phyloP scores from a whole-genome alignment of 2,797 vertebrate genomes.

The Podarcis siculus region DNA sequence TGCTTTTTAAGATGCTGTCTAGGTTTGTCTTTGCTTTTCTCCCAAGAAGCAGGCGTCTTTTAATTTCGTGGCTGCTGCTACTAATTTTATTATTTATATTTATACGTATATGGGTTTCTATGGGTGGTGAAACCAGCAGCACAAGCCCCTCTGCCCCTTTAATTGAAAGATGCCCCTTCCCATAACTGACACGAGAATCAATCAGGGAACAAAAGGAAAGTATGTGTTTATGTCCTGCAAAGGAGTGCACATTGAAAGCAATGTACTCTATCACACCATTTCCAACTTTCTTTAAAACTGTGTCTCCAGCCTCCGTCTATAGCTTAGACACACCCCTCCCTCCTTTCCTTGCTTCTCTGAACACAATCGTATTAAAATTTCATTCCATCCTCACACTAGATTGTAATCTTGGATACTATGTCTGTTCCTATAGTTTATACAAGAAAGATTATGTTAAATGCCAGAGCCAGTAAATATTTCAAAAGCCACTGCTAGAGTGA shows the following conservation, averaged over 20 bases:
- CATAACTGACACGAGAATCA: too few species aligned
- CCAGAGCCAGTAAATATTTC: conserved; percentile 73
- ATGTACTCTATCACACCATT: not conserved
- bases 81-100: too few species aligned
- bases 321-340: not conserved
- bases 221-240: not conserved
- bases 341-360: conserved; percentile 10
- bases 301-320: not conserved
- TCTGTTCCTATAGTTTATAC: conserved; percentile 67
- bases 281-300: not conserved
- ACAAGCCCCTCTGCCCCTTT: not conserved
- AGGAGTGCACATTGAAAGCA: not conserved
- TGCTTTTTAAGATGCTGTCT: too few species aligned
- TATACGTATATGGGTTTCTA: too few species aligned
- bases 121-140: not conserved
- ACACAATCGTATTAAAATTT: conserved; percentile 72
- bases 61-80: too few species aligned
- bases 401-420: conserved; percentile 67
- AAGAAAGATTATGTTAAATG: conserved; percentile 72
- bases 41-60: too few species aligned
- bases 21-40: too few species aligned
- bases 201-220: too few species aligned
- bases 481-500: conserved; percentile 67
- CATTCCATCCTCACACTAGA: conserved; percentile 68
- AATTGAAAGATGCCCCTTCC: not conserved